Base-by-base conservation (phyloP, 2,888 invertebrate species). In the Peribatodes rhomboidaria region DNA sequence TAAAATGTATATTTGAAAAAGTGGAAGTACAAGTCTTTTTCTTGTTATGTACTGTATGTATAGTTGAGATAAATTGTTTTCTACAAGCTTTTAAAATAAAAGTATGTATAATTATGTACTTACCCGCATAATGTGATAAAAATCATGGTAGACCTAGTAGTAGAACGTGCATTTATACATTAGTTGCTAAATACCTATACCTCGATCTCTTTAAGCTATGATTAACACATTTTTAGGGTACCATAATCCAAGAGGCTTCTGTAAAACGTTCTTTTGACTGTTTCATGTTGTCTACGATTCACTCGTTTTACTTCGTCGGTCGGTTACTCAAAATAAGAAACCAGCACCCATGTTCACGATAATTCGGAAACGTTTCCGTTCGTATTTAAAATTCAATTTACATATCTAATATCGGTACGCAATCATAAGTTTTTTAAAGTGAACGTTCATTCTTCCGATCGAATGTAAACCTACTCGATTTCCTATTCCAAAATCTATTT, bases 91-190 rank as follows among this genome's bases (percentile, higher is more conserved):
- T 22, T 62, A 49, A 44, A 46, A 46, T 46, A 18, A 52, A 46
- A 47, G 0, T 47, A 31, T 31, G 31, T 31, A 31, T 47, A n/a
- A 27, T 49, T 31, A 16, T 49, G 53, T 57, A 57, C 53, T 63
- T 63, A 63, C 31, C 16, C 16, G 14, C 11, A 49, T 49, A 46
- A 39, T 63, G 57, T 63, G 62, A 63, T 63, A 60, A 44, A 49
- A 42, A 49, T 61, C 33, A 22, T 37, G 20, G 7, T 61, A 14
- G 22, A 53, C n/a, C n/a, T n/a, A n/a, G 18, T 53, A 6, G 37
- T 61, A 61, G 44, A 62, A 11, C 37, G 10, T 52, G 41, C 42
- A 42, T 62, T 62, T 62, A n/a, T 11, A 44, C 44, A 52, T 52
- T 44, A 57, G 50, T 44, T 52, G 4, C 22, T 42, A 47, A 27